A percentile compares a stretch with the other conserved stretches of the same genome.
Conservation (phyloP, 2,113 vertebrate genomes). For the Anguilla rostrata region DNA sequence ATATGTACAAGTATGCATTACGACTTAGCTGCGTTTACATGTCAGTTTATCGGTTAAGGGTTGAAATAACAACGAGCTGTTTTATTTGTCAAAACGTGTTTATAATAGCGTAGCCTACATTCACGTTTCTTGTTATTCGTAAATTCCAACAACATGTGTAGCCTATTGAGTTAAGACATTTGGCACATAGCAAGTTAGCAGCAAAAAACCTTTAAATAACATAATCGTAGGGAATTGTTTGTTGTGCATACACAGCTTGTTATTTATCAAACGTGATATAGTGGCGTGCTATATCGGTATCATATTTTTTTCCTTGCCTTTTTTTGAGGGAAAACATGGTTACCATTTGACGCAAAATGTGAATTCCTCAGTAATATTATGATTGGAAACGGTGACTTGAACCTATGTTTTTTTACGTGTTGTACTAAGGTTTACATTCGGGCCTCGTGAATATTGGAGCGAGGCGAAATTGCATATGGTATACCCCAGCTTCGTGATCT, state of each 20-base stretch:
- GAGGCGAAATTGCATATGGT: conserved; percentile 34
- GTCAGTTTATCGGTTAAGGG: background rate
- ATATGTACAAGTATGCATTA: background rate
- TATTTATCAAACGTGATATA: background rate
- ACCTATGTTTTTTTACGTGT: background rate
- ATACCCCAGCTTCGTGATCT: conserved; percentile 38
- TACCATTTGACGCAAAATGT: conserved; percentile 51
- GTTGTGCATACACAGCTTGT: background rate
- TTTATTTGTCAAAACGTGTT: background rate
- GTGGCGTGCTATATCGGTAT: background rate
- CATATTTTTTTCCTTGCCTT: background rate
- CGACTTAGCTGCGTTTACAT: background rate
- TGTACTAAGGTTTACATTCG: conserved; percentile 3
- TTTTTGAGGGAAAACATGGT: background rate
- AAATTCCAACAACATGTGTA: background rate
- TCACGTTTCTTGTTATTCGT: background rate
- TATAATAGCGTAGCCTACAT: background rate
- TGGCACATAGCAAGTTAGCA: background rate
- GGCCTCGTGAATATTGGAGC: conserved; percentile 27
- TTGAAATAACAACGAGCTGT: background rate
- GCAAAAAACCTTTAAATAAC: background rate
- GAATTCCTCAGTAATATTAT: conserved; percentile 38
- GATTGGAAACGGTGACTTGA: background rate
- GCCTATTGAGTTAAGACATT: background rate
- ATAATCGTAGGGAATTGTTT: background rate